Evolutionary conservation across 2,113 vertebrate genomes (phyloP).

Genomic region (Rhodinocichla rosea): DNA sequence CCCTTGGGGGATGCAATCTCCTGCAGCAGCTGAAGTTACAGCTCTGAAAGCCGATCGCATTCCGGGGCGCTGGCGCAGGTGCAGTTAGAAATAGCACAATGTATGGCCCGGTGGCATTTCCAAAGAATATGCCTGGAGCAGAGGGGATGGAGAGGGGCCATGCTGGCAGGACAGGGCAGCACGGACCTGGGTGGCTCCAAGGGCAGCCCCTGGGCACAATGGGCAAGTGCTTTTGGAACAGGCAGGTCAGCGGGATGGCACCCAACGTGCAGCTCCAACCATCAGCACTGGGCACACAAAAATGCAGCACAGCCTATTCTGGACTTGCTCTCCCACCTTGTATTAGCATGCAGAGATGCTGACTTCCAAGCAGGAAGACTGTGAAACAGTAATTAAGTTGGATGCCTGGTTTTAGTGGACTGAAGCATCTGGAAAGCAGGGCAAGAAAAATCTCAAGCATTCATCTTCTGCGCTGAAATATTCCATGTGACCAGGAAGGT

Average conservation of each 20-base stretch:
- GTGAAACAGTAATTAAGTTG: not conserved
- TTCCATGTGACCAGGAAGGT: not conserved
- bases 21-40: not conserved
- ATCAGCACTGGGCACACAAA: not conserved
- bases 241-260: not conserved
- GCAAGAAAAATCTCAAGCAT: not conserved
- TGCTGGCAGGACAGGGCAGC: not conserved
- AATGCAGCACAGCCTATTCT: not conserved
- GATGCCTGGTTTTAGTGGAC: not conserved
- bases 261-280: not conserved
- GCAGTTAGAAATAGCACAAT: not conserved
- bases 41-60: not conserved
- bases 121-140: accelerated
- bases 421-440: not conserved
- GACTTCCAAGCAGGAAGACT: not conserved
- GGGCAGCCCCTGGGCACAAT: not conserved
- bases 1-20: not conserved
- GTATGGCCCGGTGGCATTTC: not conserved
- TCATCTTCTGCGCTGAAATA: not conserved
- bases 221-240: accelerated
- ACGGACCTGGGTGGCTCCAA: accelerated
- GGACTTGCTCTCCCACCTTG: not conserved
- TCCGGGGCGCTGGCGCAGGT: not conserved
- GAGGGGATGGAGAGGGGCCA: not conserved
- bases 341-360: not conserved